Base-by-base conservation (phyloP, 2,113 vertebrate genomes). In the Acanthisitta chloris region DNA sequence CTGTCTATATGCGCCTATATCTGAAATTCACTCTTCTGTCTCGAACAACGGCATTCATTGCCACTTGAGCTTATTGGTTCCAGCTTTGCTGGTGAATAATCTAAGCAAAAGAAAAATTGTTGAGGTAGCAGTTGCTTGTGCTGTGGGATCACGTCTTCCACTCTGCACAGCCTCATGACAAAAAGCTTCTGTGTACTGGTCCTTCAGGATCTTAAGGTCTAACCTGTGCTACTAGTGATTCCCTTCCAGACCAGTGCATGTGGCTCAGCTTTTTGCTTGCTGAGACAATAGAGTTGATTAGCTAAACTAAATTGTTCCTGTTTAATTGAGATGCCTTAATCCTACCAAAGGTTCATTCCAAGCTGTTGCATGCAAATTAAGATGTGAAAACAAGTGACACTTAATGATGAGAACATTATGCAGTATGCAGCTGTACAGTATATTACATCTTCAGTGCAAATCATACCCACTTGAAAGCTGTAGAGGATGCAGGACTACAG, bases 341-440 rank as follows among this genome's bases (percentile, higher is more conserved):
- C 57, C 72, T 94, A 88, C 72, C 67, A 65, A 57, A 94, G 93
- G 93, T 92, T 96, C 23, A 8, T 86, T 95, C 64, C 80, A 84
- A 80, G 90, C 96, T 97, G 93, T 95, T 96, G 76, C 86, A 92
- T 96, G 90, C 92, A 95, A 96, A 96, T 94, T 48, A 81, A 96
- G 88, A 88, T 2, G 36, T 88, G 90, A 90, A 96, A 97, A 96
- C 94, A 96, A 96, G 91, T 74, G 94, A 74, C 76, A 90, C 88
- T 96, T 96, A 88, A 96, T 95, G 94, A 95, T 90, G 94, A 79
- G 85, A 90, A 64, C 74, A 92, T 93, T 79, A 86, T 48, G 74
- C 82, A 81, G 69, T 96, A 84, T 96, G 93, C 94, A 97, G 93
- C 94, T 96, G 94, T 95, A 93, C 54, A 48, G 80, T 80, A 17